phyloP scores from a whole-genome alignment of 2,797 vertebrate genomes.

The Distichodus sexfasciatus region DNA sequence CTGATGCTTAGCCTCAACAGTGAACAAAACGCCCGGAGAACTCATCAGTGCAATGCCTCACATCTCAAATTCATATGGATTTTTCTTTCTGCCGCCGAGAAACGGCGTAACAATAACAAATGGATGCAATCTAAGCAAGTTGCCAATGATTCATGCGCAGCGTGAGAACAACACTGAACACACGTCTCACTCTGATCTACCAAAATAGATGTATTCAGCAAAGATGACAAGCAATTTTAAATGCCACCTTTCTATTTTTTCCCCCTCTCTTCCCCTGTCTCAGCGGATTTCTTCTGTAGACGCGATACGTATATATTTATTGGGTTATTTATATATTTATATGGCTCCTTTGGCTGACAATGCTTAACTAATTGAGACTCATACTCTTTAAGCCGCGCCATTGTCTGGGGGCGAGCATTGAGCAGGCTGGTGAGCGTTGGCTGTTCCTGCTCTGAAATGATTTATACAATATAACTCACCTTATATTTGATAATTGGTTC shows the following conservation, averaged over 20 bases:
- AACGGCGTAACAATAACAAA: slow-evolving; percentile 56
- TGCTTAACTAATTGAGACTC: too few relatives aligned
- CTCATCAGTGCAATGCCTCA: slow-evolving; percentile 47
- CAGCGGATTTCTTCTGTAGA: slow-evolving; percentile 11
- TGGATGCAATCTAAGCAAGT: slow-evolving; percentile 45
- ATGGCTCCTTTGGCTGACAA: too few relatives aligned
- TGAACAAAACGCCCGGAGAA: slow-evolving; percentile 36
- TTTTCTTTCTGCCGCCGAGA: slow-evolving; percentile 37
- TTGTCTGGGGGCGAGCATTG: too few relatives aligned
- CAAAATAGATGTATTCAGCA: slow-evolving; percentile 51
- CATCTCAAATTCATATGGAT: slow-evolving; percentile 49
- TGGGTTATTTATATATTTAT: background rate
- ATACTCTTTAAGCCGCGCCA: too few relatives aligned
- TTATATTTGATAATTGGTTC: too few relatives aligned
- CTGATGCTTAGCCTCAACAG: slow-evolving; percentile 57
- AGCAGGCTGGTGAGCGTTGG: too few relatives aligned
- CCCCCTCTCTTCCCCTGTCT: slow-evolving; percentile 20
- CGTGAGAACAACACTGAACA: slow-evolving; percentile 33
- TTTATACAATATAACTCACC: too few relatives aligned
- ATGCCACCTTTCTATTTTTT: slow-evolving; percentile 27
- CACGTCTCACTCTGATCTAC: slow-evolving; percentile 39
- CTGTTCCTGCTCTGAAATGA: too few relatives aligned
- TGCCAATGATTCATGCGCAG: slow-evolving; percentile 52
- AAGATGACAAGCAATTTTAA: slow-evolving; percentile 49
- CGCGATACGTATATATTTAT: background rate